phyloP scores from a whole-genome alignment of 2,797 vertebrate species.

The Rhyacichthys aspro region DNA sequence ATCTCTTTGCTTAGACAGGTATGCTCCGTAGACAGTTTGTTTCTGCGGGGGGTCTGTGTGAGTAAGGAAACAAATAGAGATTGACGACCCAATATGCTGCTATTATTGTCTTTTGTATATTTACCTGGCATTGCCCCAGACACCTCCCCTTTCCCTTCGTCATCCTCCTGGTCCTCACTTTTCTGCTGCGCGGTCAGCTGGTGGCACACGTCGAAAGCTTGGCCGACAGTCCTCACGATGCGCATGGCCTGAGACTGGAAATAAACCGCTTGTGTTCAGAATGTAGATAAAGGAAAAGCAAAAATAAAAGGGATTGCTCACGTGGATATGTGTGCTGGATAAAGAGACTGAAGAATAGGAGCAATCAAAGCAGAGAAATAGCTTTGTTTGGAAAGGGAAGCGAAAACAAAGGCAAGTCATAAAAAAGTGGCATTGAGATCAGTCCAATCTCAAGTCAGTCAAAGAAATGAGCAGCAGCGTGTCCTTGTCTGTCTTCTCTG shows the following conservation, averaged over 20 bases:
- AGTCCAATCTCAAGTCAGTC: conserved; percentile 26
- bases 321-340: conserved; percentile 1
- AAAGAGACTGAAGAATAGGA: conserved; percentile 5
- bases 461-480: conserved; percentile 11
- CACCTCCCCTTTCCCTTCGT: conserved; percentile 75
- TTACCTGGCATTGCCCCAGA: conserved; percentile 68
- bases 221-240: conserved; percentile 94
- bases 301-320: conserved; percentile 1
- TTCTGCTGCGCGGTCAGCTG: conserved; percentile 93
- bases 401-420: conserved; percentile 15
- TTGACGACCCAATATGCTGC: neutral
- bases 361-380: neutral
- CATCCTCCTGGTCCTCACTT: conserved; percentile 84
- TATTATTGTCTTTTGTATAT: neutral
- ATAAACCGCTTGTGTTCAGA: neutral
- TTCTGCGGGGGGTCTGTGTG: conserved; percentile 28
- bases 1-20: conserved; percentile 30
- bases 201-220: conserved; percentile 98
- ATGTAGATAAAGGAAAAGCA: conserved; percentile 5
- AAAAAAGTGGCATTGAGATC: conserved; percentile 14
- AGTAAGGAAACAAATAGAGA: conserved; percentile 6
- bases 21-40: conserved; percentile 6
- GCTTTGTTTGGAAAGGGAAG: neutral
- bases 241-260: conserved; percentile 96
- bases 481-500: conserved; percentile 33